A percentile compares a stretch with the other conserved stretches of the same genome.
These are phyloP conservation scores for Coleophora deauratella DNA, from an alignment of 2,888 invertebrate genomes.

Conservation along the genomic window DNA sequence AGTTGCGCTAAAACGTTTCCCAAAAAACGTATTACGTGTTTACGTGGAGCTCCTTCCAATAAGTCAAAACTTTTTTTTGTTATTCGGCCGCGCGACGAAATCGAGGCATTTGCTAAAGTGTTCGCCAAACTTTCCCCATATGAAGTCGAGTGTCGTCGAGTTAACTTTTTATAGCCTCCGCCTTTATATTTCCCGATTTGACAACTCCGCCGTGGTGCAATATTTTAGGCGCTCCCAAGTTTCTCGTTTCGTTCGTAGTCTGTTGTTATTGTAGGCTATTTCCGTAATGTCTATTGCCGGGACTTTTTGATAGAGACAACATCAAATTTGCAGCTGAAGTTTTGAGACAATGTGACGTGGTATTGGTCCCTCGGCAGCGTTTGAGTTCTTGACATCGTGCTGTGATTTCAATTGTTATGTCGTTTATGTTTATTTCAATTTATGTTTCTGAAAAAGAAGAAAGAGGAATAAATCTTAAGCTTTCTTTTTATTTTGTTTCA, in stretches of 20 bases:
- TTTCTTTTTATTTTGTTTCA: too few relatives aligned
- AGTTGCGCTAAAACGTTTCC: conserved; percentile 39
- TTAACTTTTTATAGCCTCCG: conserved; percentile 47
- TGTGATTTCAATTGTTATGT: too few relatives aligned
- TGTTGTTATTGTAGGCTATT: conserved; percentile 9
- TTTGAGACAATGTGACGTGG: background rate
- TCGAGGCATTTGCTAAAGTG: conserved; percentile 59
- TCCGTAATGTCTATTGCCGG: background rate
- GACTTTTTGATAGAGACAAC: background rate
- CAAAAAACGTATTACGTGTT: conserved; percentile 60
- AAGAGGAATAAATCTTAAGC: too few relatives aligned
- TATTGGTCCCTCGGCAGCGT: too few relatives aligned
- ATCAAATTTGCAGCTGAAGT: background rate
- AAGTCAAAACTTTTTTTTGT: conserved; percentile 53
- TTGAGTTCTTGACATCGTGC: too few relatives aligned
- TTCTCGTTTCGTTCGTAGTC: conserved; percentile 14
- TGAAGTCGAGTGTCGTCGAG: conserved; percentile 44
- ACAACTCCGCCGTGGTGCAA: conserved; percentile 25
- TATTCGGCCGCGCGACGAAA: conserved; percentile 46
- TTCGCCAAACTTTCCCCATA: conserved; percentile 52
- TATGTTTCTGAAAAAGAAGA: too few relatives aligned
- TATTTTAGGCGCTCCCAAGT: conserved; percentile 15
- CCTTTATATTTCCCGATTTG: conserved; percentile 39
- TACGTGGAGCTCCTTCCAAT: conserved; percentile 35
- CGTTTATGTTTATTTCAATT: too few relatives aligned